phyloP scores from a whole-genome alignment of 1,140 invertebrate species.

The Myzus persicae region DNA sequence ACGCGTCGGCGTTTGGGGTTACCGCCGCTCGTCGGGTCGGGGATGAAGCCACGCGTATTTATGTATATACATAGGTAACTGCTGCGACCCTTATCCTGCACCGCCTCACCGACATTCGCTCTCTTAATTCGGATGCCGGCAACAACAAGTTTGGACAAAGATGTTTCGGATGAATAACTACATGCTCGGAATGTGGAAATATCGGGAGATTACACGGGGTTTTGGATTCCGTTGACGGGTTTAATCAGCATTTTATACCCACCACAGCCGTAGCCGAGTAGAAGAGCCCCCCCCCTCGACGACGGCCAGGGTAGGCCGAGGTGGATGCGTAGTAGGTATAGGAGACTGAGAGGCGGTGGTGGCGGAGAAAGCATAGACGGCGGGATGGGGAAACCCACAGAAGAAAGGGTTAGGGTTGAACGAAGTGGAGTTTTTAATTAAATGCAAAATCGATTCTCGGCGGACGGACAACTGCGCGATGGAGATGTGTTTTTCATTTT shows the following conservation, averaged over 20 bases:
- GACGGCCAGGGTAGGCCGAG: not conserved
- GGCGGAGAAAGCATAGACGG: not conserved
- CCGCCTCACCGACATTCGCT: not conserved
- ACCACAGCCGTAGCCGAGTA: not conserved
- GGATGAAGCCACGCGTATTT: not conserved
- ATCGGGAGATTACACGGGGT: slow-evolving; percentile 20
- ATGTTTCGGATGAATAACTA: not conserved
- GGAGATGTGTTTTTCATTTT: slow-evolving; percentile 7
- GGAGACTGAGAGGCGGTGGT: not conserved
- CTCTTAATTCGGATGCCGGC: not conserved
- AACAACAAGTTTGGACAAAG: slow-evolving; percentile 29
- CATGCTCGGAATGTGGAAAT: slow-evolving; percentile 32
- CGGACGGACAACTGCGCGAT: not conserved
- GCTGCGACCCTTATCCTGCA: not conserved
- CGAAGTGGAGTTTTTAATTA: slow-evolving; percentile 31
- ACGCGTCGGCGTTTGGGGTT: not conserved
- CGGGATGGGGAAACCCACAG: not conserved
- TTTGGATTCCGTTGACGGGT: slow-evolving; percentile 30
- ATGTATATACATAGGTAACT: not conserved
- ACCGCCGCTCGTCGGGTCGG: too few species aligned
- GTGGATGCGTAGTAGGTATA: not conserved
- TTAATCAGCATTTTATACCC: slow-evolving; percentile 35
- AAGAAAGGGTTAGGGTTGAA: slow-evolving; percentile 31
- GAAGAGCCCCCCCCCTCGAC: not conserved
- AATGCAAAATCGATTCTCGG: slow-evolving; percentile 5